Conservation (phyloP, 2,888 invertebrate genomes). For the Ichneumoninae sp. region DNA sequence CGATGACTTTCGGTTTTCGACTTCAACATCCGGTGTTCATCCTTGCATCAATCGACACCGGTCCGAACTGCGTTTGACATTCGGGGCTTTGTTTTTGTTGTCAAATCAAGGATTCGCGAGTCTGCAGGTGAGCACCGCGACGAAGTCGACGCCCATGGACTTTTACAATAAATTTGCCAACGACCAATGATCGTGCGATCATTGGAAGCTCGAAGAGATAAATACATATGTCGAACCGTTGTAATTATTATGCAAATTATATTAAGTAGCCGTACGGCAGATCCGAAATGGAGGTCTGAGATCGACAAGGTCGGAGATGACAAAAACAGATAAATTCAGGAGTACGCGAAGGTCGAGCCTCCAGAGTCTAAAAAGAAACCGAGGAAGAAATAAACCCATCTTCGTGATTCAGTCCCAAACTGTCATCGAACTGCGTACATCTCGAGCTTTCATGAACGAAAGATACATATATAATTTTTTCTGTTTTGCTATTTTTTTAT, state of each 20-base stretch:
- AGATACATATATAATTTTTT: constrained; percentile 80
- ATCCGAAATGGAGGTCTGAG: constrained; percentile 18
- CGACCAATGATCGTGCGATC: not conserved
- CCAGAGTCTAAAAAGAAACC: constrained; percentile 31
- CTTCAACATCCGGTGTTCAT: too few species aligned
- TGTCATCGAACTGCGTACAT: constrained; percentile 81
- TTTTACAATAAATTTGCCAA: not conserved
- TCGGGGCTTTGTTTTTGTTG: too few species aligned
- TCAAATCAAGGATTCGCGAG: too few species aligned
- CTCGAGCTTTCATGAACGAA: constrained; percentile 65
- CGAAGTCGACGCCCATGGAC: too few species aligned
- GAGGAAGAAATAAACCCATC: constrained; percentile 70
- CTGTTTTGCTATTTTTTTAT: not conserved
- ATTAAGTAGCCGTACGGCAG: not conserved
- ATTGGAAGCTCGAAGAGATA: not conserved
- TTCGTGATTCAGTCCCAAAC: constrained; percentile 83
- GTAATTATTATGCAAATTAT: not conserved
- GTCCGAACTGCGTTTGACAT: too few species aligned
- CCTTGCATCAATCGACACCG: too few species aligned
- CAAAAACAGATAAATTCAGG: too few species aligned
- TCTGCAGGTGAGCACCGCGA: too few species aligned
- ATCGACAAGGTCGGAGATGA: not conserved
- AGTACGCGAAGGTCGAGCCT: constrained; percentile 7
- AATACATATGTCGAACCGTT: not conserved
- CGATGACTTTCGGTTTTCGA: too few species aligned